These are phyloP conservation scores for Periophthalmus modestus DNA, from an alignment of 2,113 vertebrate species.

Conservation along the genomic window DNA sequence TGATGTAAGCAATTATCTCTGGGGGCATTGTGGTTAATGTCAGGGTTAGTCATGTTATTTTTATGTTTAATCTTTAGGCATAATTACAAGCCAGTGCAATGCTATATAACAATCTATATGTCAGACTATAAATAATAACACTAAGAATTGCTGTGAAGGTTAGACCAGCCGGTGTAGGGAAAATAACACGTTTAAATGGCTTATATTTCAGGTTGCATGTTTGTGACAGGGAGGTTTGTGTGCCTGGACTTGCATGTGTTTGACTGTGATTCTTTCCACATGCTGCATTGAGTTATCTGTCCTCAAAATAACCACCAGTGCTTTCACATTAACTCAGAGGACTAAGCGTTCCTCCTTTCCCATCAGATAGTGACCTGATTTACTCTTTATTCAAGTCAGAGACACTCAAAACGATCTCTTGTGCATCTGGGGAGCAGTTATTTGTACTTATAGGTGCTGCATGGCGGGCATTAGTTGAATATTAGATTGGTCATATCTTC, in stretches of 20 bases:
- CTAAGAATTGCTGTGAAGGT: not conserved
- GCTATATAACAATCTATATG: not conserved
- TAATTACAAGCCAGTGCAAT: not conserved
- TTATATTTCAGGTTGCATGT: slow-evolving; percentile 40
- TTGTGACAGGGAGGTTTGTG: slow-evolving; percentile 59
- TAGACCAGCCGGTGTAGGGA: not conserved
- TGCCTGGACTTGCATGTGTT: slow-evolving; percentile 52
- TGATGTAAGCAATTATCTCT: not conserved
- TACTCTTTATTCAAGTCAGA: slow-evolving; percentile 10
- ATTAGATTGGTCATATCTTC: not conserved
- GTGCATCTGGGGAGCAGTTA: not conserved
- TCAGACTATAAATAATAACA: not conserved
- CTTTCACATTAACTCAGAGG: slow-evolving; percentile 68
- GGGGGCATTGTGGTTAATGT: slow-evolving; percentile 2
- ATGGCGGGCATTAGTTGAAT: slow-evolving; percentile 21
- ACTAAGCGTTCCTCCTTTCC: slow-evolving; percentile 42
- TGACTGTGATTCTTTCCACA: slow-evolving; percentile 66
- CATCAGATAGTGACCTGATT: slow-evolving; percentile 26
- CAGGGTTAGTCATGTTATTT: not conserved
- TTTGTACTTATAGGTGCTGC: not conserved
- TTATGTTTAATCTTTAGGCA: not conserved
- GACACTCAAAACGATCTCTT: slow-evolving; percentile 7
- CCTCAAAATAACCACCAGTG: slow-evolving; percentile 67
- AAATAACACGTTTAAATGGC: slow-evolving; percentile 29
- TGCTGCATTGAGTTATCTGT: slow-evolving; percentile 70